These are phyloP conservation scores for Drosophila watanabei DNA, from an alignment of 1,140 invertebrate species.

Conservation along the genomic window DNA sequence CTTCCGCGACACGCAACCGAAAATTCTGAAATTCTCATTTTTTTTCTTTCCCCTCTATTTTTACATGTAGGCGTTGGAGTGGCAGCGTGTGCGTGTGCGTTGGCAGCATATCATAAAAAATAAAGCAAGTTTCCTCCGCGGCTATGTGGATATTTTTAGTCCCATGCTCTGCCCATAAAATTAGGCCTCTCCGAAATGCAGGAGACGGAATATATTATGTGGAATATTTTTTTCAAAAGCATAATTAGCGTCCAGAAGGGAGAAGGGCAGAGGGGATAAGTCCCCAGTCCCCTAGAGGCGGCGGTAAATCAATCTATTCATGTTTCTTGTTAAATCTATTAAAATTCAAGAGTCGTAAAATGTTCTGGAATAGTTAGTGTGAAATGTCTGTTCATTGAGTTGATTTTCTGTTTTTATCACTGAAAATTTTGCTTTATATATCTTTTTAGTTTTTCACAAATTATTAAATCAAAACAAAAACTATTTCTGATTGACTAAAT, in stretches of 20 bases:
- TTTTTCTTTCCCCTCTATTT: slow-evolving; percentile 61
- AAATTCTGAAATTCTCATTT: slow-evolving; percentile 52
- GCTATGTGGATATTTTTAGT: slow-evolving; percentile 43
- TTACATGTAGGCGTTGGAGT: slow-evolving; percentile 60
- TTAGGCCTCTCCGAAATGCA: slow-evolving; percentile 67
- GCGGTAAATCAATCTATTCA: slow-evolving; percentile 34
- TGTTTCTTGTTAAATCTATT: background rate
- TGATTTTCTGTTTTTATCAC: background rate
- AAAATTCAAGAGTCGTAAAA: slow-evolving; percentile 17
- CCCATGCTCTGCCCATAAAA: slow-evolving; percentile 45
- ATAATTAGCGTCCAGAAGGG: background rate
- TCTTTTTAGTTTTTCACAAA: background rate
- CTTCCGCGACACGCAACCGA: slow-evolving; percentile 40
- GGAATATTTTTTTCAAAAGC: slow-evolving; percentile 29
- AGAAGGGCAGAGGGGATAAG: background rate
- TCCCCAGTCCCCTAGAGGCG: slow-evolving; percentile 2
- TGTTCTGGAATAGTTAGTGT: background rate
- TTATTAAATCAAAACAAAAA: slow-evolving; percentile 1
- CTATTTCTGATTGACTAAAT: background rate
- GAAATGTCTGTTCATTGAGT: background rate
- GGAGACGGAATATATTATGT: slow-evolving; percentile 27
- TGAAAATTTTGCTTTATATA: background rate
- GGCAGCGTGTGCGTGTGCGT: slow-evolving; percentile 32
- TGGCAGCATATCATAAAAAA: slow-evolving; percentile 52
- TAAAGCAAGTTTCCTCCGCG: slow-evolving; percentile 39